Percentiles rank a stretch among this genome's conserved stretches.
Evolutionary conservation across 2,888 invertebrate species (phyloP).

Genomic region (Melikaiella ostensackeni): DNA sequence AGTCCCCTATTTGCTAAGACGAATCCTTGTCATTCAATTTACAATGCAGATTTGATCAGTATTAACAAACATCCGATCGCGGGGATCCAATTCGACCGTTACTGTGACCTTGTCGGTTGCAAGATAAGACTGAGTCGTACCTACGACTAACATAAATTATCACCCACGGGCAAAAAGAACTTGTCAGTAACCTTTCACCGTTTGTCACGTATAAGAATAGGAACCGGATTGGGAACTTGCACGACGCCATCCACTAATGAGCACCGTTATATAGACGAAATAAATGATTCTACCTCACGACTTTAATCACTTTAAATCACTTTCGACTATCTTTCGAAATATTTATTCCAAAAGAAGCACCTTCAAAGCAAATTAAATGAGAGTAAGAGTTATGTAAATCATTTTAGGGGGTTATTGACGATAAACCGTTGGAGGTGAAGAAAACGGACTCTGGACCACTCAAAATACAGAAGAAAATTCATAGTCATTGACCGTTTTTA

Average conservation of each 20-base stretch:
- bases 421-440: no score
- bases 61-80: background rate
- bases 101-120: conserved; percentile 10
- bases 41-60: conserved; percentile 4
- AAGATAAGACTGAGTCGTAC: conserved; percentile 26
- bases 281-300: background rate
- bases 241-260: background rate
- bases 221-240: background rate
- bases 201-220: no score
- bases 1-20: background rate
- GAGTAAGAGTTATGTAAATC: background rate
- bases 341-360: background rate
- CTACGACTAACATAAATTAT: conserved; percentile 58
- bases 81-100: background rate
- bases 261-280: background rate
- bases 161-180: conserved; percentile 53
- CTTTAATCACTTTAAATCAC: background rate
- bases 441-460: no score
- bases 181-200: background rate
- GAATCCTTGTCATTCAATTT: conserved; percentile 13
- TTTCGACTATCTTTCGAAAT: background rate
- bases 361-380: background rate
- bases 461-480: no score
- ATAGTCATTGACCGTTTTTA: no score
- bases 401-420: background rate